Base-by-base conservation (phyloP, 2,797 vertebrate species). In the Lithobates sylvaticus region DNA sequence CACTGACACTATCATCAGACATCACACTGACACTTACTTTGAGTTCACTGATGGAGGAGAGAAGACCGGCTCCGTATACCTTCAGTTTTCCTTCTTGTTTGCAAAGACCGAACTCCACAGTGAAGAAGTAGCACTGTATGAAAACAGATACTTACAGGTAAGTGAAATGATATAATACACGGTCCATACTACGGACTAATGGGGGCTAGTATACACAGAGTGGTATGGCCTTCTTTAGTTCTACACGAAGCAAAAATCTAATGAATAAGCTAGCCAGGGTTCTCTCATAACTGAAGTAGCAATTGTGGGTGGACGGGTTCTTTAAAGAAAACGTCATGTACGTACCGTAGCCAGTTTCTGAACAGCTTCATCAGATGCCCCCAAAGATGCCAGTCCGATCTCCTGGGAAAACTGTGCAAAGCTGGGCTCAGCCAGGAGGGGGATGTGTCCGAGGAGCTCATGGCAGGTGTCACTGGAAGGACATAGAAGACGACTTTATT, bases 351-450 rank as follows among this genome's bases (percentile, higher is more conserved):
- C 96, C 89, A 98, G 93, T 89, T 98, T 98, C 90, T 98, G 96
- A 86, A 99, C 93, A 26, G 96, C 95, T 86, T 98, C 97, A 70
- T 99, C 97, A 23, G 97, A 98, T 81, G 97, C 97, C 34, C 97
- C 97, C 1, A 99, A 95, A 10, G 97, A 99, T 68, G 96, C 96
- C 58, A 99, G 92, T 80, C 97, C 97, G 76, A 99, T 98, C 94
- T 99, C 97, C 92, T 98, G 97, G 76, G 97, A 98, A 91, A 99
- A 99, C 72, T 99, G 97, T 76, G 97, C 97, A 88, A 98, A 99
- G 92, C 97, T 98, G 78, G 97, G 97, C 91, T 99, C 97, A 74
- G 97, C 97, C 78, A 99, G 92, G 89, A 99, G 94, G 0, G 97
- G 97, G 42, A 98, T 96, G 0, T 99, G 97, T 26, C 97, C 97